These are phyloP conservation scores for Cheirogaleus medius DNA, from an alignment of 2,113 vertebrate species.

Conservation along the genomic window DNA sequence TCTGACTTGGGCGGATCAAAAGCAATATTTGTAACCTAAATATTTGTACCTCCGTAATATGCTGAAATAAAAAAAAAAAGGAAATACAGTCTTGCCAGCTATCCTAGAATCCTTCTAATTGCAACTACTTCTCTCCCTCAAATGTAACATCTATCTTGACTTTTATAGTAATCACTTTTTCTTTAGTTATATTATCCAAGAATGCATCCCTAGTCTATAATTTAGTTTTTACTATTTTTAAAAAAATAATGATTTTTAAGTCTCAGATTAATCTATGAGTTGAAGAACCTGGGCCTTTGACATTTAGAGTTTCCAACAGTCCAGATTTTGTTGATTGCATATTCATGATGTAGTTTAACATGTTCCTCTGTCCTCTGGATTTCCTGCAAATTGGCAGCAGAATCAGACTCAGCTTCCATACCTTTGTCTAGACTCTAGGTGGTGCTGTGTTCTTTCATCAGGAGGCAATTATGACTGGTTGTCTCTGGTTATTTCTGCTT, in stretches of 20 bases:
- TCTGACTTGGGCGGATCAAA: no score
- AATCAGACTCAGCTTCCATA: background rate
- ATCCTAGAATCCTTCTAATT: background rate
- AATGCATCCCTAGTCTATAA: background rate
- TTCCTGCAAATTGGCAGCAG: background rate
- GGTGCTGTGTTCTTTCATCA: conserved; percentile 43
- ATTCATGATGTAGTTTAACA: background rate
- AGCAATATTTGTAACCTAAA: no score
- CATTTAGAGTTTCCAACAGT: background rate
- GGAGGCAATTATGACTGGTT: background rate
- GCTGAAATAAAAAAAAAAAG: no score
- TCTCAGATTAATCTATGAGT: background rate
- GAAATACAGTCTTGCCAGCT: background rate
- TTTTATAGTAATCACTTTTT: background rate
- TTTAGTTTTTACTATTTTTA: background rate
- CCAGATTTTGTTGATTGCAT: background rate
- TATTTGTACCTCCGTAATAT: no score
- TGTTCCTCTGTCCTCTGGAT: background rate
- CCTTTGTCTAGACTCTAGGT: conserved; percentile 28
- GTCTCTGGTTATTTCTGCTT: background rate
- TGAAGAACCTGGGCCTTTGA: background rate
- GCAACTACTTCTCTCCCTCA: background rate
- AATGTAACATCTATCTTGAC: background rate
- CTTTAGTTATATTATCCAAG: background rate
- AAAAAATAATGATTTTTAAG: background rate